Evolutionary conservation across 2,888 invertebrate species (phyloP), one percentile per base, ranked within the genome.

Genomic region (Polyommatus icarus): DNA sequence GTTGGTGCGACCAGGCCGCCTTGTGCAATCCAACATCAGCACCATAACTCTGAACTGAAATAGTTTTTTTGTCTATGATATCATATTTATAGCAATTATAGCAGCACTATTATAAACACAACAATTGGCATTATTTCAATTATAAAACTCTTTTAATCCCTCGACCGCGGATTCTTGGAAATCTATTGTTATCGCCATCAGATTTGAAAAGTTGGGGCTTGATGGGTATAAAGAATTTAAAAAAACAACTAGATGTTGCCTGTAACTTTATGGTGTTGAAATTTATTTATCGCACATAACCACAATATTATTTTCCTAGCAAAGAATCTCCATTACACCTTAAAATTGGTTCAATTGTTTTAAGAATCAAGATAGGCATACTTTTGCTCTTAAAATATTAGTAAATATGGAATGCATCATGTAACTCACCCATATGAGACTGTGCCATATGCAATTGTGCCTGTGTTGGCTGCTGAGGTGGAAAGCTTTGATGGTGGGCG

Each of bases 401-500:
- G 4, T 54, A 54, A 54, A 54, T 18, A 54, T 54, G 4, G 54
- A 54, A 18, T 54, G 54, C 15, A 54, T 54, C 4, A 18, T 18
- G 18, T 18, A 73, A 79, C 81, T 80, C 77, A 93, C 94, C 91
- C 94, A 93, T 93, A 84, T 94, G 94, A 77, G 92, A 88, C 81
- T 93, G 93, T 77, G 91, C 89, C 92, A 94, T 93, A 81, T 94
- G 93, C 78, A 94, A 82, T 80, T 93, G 93, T 2, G 91, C 87
- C 80, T 91, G 93, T 15, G 89, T 86, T 1, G 91, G 91, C 81
- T 93, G 94, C 81, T 93, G 94, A 71, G 91, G 90, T 76, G 93
- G 92, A 83, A 94, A 94, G 81, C 90, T 90, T 85, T 94, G 94
- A 80, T 94, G 93, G 81, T 93, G 93, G 5, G 93, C 91, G 82